A percentile compares a stretch with the other conserved stretches of the same genome.
Conservation (phyloP, 1,140 invertebrate genomes). For the Microplitis demolitor region DNA sequence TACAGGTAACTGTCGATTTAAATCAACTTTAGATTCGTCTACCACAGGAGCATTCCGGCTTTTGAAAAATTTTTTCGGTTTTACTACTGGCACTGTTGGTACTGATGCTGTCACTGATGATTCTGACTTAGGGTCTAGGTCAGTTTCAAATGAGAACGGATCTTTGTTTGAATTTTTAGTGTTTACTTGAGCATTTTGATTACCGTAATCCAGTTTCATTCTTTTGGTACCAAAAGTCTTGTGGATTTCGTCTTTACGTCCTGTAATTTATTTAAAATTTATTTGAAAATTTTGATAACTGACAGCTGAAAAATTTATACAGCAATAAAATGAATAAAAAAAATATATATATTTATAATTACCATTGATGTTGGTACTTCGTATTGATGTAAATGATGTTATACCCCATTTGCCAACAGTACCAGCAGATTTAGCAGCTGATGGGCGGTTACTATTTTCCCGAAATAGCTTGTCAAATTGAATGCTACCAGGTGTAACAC, state of each 20-base stretch:
- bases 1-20: slow-evolving; percentile 58
- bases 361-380: slow-evolving; percentile 76
- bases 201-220: slow-evolving; percentile 54
- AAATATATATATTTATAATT: slow-evolving; percentile 36
- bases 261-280: slow-evolving; percentile 34
- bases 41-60: slow-evolving; percentile 70
- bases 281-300: not conserved
- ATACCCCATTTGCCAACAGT: slow-evolving; percentile 93
- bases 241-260: slow-evolving; percentile 49
- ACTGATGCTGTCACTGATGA: slow-evolving; percentile 36
- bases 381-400: slow-evolving; percentile 88
- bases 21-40: slow-evolving; percentile 38
- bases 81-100: slow-evolving; percentile 50
- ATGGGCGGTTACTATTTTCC: slow-evolving; percentile 86
- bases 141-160: slow-evolving; percentile 58
- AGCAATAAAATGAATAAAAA: not conserved
- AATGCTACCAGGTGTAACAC: slow-evolving; percentile 65
- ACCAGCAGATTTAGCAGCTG: slow-evolving; percentile 84
- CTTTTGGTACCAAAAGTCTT: slow-evolving; percentile 47
- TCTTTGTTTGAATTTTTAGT: slow-evolving; percentile 40
- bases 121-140: slow-evolving; percentile 46
- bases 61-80: slow-evolving; percentile 91
- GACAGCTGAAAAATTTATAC: not conserved
- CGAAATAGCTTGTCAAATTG: slow-evolving; percentile 80
- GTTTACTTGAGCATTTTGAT: slow-evolving; percentile 52